phyloP scores from a whole-genome alignment of 2,888 invertebrate species.

The Laspeyria flexula region DNA sequence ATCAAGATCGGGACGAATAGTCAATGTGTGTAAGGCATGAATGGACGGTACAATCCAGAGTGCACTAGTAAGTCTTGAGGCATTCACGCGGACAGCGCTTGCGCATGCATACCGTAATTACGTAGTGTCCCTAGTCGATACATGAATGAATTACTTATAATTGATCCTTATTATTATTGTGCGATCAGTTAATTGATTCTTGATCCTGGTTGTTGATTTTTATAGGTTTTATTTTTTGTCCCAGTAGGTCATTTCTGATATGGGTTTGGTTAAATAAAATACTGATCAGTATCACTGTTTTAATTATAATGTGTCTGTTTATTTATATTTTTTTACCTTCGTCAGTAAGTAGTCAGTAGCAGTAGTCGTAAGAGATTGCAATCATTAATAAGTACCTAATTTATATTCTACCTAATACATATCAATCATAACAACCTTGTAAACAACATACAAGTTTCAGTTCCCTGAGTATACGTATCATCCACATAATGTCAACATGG shows the following conservation, averaged over 20 bases:
- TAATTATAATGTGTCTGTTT: too few relatives aligned
- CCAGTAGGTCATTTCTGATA: neutral
- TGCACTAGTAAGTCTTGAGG: conserved; percentile 55
- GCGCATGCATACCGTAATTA: conserved; percentile 36
- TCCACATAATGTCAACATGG: too few relatives aligned
- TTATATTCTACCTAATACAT: too few relatives aligned
- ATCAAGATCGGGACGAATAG: conserved; percentile 34
- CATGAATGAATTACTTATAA: conserved; percentile 46
- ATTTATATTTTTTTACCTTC: too few relatives aligned
- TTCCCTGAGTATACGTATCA: too few relatives aligned
- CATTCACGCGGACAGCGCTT: conserved; percentile 43
- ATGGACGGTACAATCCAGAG: conserved; percentile 39
- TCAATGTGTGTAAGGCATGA: conserved; percentile 36
- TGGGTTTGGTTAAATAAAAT: neutral
- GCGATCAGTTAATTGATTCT: conserved; percentile 11
- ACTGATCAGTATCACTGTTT: too few relatives aligned
- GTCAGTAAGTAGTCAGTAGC: too few relatives aligned
- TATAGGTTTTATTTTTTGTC: neutral
- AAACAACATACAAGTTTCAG: too few relatives aligned
- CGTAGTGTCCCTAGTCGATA: conserved; percentile 18
- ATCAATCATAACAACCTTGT: too few relatives aligned
- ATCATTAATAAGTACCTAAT: too few relatives aligned
- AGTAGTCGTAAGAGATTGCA: too few relatives aligned
- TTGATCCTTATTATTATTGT: conserved; percentile 15
- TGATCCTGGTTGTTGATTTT: neutral